A percentile compares a stretch with the other conserved stretches of the same genome.
These are phyloP conservation scores for Colinus virginianus DNA, from an alignment of 2,113 vertebrate species.

Conservation along the genomic window DNA sequence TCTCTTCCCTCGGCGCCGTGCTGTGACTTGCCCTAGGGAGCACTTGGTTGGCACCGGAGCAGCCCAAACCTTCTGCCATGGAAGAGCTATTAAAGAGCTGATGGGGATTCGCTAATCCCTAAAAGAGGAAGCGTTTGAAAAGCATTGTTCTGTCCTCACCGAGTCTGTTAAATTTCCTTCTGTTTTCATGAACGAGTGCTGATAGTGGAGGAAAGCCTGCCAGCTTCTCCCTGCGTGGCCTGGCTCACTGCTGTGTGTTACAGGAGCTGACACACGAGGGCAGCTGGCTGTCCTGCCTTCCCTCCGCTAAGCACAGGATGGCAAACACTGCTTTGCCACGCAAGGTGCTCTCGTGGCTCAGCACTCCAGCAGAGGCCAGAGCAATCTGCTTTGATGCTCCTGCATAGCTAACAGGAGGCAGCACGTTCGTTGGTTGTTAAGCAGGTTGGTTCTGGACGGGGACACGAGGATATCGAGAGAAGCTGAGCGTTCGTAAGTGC, in stretches of 20 bases:
- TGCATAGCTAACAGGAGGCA: background rate
- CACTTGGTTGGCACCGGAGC: background rate
- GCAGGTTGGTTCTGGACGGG: background rate
- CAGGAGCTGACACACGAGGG: background rate
- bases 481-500: conserved; percentile 36
- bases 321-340: background rate
- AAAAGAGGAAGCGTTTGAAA: background rate
- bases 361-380: background rate
- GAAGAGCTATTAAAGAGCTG: background rate
- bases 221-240: background rate
- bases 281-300: background rate
- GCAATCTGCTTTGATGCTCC: background rate
- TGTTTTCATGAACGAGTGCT: background rate
- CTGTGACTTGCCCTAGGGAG: conserved; percentile 18
- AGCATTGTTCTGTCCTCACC: background rate
- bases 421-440: conserved; percentile 21
- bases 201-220: background rate
- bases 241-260: background rate
- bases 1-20: background rate
- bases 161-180: background rate
- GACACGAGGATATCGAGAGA: conserved; percentile 28
- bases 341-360: background rate
- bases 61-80: background rate
- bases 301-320: background rate
- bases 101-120: background rate